Base-by-base conservation (phyloP, 2,888 invertebrate species). In the Andrena marginata region DNA sequence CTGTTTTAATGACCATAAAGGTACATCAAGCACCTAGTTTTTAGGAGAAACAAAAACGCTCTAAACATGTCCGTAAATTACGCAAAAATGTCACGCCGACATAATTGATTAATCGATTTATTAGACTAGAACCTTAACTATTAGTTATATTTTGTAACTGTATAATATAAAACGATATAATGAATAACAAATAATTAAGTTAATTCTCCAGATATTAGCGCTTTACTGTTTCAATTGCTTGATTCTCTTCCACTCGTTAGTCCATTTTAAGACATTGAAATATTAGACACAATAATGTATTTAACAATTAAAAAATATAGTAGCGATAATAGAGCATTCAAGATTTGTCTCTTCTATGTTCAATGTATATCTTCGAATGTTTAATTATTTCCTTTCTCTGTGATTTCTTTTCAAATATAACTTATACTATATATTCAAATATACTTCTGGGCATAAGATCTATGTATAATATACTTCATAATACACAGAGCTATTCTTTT, bases 71-170 rank as follows among this genome's bases (percentile, higher is more conserved):
- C 26, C 26, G 13, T 65, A 35, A 65, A 73, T 63, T 5, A 54
- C 31, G 48, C 48, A 49, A 79, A 79, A 67, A n/a, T 80, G 29
- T 68, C 62, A 5, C n/a, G 62, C 20, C 48, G 73, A 48, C 16
- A 31, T 59, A 65, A 8, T 60, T 65, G 59, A 49, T 67, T 79
- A 80, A 3, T 29, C 26, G 42, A 48, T 75, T 71, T 75, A 81
- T 51, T 85, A 85, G 56, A 77, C 74, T 81, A 71, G 68, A 85
- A 72, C 64, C 59, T 78, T 69, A 78, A 70, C 74, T 71, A 75
- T 56, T 75, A 75, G 51, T 70, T 63, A 63, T 65, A 69, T 31
- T 63, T 74, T 67, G 35, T 64, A 68, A 65, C 54, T 63, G 56
- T 56, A 49, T 72, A 67, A 48, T 48, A 48, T 67, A 56, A 71